Evolutionary conservation across 2,113 vertebrate genomes (phyloP), one percentile per base, ranked within the genome.

Genomic region (Acanthochromis polyacanthus): DNA sequence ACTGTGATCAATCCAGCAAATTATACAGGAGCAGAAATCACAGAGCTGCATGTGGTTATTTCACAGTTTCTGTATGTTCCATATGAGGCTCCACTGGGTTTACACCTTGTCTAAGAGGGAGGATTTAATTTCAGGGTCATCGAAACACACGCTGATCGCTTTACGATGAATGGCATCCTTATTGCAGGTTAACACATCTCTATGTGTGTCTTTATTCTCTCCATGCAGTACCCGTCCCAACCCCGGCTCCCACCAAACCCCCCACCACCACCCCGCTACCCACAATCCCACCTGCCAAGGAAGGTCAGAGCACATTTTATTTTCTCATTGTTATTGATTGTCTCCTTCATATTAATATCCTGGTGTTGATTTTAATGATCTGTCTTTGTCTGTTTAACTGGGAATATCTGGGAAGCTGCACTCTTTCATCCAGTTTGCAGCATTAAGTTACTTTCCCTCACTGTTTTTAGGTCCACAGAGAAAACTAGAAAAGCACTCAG

Each of bases 231-330:
- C 93, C 96, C 0, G 50, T 89, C 78, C 96, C 97, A 8, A 97
- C 97, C 15, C 89, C 86, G 0, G 92, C 96, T 0, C 96, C 97
- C 0, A 93, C 95, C 74, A 83, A 65, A 45, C 93, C 95, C 61
- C 92, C 95, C 36, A 94, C 93, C 48, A 96, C 96, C 52, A 92
- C 94, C 10, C 93, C 95, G 8, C 87, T 90, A 40, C 94, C 96
- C 81, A 97, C 97, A 11, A 95, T 97, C 80, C 97, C 97, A 22
- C 81, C 96, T 38, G 96, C 96, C 0, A 97, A 94, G 81, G 97
- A 98, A 93, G 97, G 97, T 97, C 17, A 52, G 75, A 40, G 12
- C 4, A 30, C 22, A 17, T 14, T 32, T 30, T 1, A 0, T 19
- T 4, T 22, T n/a, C 9, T 14, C 46, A 17, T 48, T 50, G 5